These are phyloP conservation scores for Cephus runcator DNA, from an alignment of 2,888 invertebrate genomes.

Conservation along the genomic window DNA sequence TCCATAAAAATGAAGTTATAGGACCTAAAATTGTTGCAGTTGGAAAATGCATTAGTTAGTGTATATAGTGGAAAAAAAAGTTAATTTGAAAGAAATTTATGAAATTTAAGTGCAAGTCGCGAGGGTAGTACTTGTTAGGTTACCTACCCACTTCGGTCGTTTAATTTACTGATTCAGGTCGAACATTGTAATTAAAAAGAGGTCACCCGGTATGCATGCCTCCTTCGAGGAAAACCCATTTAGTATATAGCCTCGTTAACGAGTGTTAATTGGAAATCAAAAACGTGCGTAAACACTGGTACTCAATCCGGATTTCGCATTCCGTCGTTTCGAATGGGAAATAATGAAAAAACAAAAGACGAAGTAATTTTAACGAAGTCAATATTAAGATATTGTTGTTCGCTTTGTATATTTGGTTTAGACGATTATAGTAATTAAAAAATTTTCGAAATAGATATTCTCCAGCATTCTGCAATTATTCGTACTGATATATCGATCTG, in stretches of 20 bases:
- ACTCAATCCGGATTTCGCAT: not conserved
- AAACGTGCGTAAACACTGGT: not conserved
- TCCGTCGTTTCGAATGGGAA: not conserved
- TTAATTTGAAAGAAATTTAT: not conserved
- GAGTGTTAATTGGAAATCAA: conserved; percentile 1
- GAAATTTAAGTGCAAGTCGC: not conserved
- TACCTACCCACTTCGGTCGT: not conserved
- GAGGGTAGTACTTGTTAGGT: not conserved
- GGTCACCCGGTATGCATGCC: not conserved
- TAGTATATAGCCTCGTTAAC: conserved; percentile 1
- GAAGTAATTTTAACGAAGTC: not conserved
- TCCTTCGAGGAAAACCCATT: conserved; percentile 2
- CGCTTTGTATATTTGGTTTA: no score
- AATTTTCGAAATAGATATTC: no score
- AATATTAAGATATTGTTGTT: not conserved
- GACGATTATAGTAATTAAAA: no score
- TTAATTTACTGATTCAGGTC: not conserved
- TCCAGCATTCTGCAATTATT: no score
- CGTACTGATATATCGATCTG: no score
- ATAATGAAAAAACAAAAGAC: not conserved
- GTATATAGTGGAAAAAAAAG: not conserved
- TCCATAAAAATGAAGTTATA: not conserved
- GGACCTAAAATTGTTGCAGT: not conserved
- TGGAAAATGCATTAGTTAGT: not conserved
- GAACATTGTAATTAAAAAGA: not conserved